Evolutionary conservation across 2,797 vertebrate genomes (phyloP).

Genomic region (Anas capensis): DNA sequence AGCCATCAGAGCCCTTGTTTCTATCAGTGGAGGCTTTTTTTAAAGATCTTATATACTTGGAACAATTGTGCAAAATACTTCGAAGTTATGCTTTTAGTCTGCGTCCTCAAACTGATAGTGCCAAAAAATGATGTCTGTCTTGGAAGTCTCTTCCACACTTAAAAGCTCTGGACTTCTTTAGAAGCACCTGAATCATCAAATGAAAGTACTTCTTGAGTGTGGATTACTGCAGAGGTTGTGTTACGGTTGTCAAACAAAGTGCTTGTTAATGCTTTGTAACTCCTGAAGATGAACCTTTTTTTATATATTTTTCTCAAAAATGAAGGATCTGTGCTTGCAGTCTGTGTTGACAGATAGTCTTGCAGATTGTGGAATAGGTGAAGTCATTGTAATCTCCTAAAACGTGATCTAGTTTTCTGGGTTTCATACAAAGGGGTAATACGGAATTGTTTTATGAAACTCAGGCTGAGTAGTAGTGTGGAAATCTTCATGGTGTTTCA

Average conservation of each 20-base stretch:
- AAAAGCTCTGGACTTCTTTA: neutral
- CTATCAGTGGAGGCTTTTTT: neutral
- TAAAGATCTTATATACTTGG: neutral
- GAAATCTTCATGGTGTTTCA: neutral
- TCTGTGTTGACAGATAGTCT: neutral
- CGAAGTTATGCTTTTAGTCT: neutral
- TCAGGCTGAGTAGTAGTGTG: neutral
- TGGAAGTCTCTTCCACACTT: neutral
- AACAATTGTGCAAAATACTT: neutral
- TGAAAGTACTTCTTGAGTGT: accelerated
- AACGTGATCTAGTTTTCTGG: neutral
- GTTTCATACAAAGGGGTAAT: neutral
- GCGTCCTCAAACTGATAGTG: neutral
- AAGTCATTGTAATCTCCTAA: neutral
- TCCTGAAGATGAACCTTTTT: neutral
- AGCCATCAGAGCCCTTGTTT: neutral
- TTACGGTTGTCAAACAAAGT: neutral
- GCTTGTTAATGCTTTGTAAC: neutral
- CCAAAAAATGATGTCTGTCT: accelerated
- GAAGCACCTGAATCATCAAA: neutral
- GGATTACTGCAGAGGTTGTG: neutral
- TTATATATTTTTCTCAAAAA: neutral
- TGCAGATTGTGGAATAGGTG: neutral
- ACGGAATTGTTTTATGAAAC: neutral
- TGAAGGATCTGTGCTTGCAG: neutral